These are phyloP conservation scores for Disparrhopalites patrizii DNA, from an alignment of 2,888 invertebrate species.

Conservation along the genomic window DNA sequence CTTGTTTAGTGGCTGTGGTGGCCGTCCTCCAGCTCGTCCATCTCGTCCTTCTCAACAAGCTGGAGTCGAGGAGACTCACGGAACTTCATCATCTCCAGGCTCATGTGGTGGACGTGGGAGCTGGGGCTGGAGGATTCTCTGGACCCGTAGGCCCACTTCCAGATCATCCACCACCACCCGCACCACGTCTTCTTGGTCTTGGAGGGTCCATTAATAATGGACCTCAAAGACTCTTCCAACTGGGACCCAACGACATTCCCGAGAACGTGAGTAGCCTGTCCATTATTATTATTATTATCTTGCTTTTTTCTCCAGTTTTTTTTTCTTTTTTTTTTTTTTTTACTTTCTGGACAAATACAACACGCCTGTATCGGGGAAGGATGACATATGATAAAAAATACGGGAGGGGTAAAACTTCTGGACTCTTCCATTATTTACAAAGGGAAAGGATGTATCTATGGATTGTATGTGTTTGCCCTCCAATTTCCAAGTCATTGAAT, in stretches of 20 bases:
- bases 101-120: neutral
- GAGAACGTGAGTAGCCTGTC: slow-evolving; percentile 30
- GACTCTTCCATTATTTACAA: too few species aligned
- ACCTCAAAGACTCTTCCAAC: slow-evolving; percentile 13
- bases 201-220: slow-evolving; percentile 32
- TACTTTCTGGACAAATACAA: too few species aligned
- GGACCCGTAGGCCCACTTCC: slow-evolving; percentile 24
- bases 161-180: slow-evolving; percentile 26
- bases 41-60: slow-evolving; percentile 46
- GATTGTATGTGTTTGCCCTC: neutral
- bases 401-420: too few species aligned
- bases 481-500: neutral
- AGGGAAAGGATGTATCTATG: too few species aligned
- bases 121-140: neutral
- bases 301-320: neutral
- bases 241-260: slow-evolving; percentile 12
- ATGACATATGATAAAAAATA: too few species aligned
- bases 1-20: slow-evolving; percentile 46
- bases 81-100: slow-evolving; percentile 36
- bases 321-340: neutral
- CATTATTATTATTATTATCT: slow-evolving; percentile 21
- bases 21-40: slow-evolving; percentile 47
- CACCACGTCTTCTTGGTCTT: too few species aligned
- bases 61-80: slow-evolving; percentile 40
- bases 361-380: too few species aligned